Conservation (phyloP, 2,113 vertebrate species). For the Ovis aries region DNA sequence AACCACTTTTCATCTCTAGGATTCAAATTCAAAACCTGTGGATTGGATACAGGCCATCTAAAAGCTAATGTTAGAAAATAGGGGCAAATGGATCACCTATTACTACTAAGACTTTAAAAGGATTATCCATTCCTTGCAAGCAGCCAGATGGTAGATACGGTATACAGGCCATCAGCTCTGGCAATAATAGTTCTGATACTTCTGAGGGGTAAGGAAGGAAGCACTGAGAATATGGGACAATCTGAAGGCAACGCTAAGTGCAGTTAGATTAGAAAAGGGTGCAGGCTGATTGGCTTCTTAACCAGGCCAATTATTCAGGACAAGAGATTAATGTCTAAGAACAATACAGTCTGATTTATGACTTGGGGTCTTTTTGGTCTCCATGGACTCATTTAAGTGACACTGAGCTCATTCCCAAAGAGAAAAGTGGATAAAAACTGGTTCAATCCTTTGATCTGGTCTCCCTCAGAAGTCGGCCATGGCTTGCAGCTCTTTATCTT, state of each 20-base stretch:
- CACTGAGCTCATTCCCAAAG: not conserved
- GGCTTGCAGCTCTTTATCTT: not conserved
- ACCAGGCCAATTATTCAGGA: not conserved
- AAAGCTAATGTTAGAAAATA: conserved; percentile 3
- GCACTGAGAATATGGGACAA: not conserved
- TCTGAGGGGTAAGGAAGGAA: not conserved
- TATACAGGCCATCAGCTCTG: not conserved
- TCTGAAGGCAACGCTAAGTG: not conserved
- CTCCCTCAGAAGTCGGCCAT: not conserved
- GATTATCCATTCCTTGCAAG: not conserved
- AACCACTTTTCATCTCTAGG: not conserved
- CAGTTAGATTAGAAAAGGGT: not conserved
- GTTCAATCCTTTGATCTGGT: not conserved
- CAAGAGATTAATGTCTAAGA: not conserved
- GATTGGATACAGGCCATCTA: not conserved
- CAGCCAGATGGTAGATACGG: not conserved
- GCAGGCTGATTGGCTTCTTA: not conserved
- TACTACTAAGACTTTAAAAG: conserved; percentile 31
- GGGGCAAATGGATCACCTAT: not conserved
- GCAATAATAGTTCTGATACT: not conserved
- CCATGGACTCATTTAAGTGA: not conserved
- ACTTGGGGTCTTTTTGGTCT: not conserved
- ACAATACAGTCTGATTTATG: not conserved
- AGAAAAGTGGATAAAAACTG: not conserved
- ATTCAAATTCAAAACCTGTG: not conserved